Base-by-base conservation (phyloP, 2,113 vertebrate species). In the Caranx melampygus region DNA sequence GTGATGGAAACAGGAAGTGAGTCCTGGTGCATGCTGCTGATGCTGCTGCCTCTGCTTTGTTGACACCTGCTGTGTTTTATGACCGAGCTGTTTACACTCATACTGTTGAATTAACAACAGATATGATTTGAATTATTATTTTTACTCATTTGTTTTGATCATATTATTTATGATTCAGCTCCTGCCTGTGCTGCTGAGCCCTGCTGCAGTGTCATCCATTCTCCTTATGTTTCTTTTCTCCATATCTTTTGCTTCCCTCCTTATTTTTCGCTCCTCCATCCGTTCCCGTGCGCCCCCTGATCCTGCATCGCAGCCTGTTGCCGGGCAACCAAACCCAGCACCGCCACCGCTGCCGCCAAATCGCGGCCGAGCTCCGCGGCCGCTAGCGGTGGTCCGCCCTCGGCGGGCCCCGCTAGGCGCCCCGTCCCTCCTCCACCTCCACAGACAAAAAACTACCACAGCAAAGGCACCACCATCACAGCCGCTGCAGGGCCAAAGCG, bases 371-470 rank as follows among this genome's bases (percentile, higher is more conserved):
- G 79, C 66, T 55, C 88, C 0, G 35, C 92, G 35, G 37, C 92
- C 85, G 75, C 82, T 26, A 31, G 51, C 3, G 80, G 89, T 55
- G 82, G 87, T 75, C 60, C 85, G 63, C 42, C 82, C 45, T 83
- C 94, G 31, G 88, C 92, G 26, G 26, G 26, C 84, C 89, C 94
- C 63, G 3, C 77, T 45, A 97, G 94, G 88, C 95, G 96, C 81
- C 94, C 95, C 7, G 58, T 95, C 4, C 84, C 63, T 82, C 94
- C 91, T 67, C 68, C 92, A 72, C 73, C 58, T 74, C 71, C 78
- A 72, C 93, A 88, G 83, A 92, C 78, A 98, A 96, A 97, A 97
- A 82, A 57, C 94, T 88, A 84, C 93, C 69, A 90, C 95, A 87
- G 93, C 95, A 12, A 92, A 91, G 49, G 87, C 94, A 4, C 82